Evolutionary conservation across 2,797 vertebrate genomes (phyloP).

Genomic region (Leptodactylus fallax): DNA sequence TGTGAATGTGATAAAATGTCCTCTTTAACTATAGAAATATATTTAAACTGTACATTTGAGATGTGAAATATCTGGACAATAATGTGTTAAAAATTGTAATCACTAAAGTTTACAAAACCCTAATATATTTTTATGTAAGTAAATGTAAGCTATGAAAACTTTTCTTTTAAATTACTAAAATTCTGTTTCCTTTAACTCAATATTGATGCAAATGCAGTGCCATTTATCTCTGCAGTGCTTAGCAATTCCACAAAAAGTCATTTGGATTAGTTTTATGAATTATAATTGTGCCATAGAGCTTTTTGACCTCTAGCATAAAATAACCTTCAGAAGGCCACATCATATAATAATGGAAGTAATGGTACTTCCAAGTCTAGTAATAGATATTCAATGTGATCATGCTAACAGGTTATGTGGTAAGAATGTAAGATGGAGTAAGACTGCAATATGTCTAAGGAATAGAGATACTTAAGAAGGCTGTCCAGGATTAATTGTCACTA

Average conservation of each 20-base stretch:
- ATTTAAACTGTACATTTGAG: too few species aligned
- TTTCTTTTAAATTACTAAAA: constrained; percentile 9
- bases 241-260: constrained; percentile 50
- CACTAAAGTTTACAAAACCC: too few species aligned
- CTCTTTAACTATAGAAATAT: too few species aligned
- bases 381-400: constrained; percentile 14
- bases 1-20: too few species aligned
- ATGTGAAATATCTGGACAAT: too few species aligned
- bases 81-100: too few species aligned
- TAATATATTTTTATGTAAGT: background rate
- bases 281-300: constrained; percentile 47
- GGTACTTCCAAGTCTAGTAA: constrained; percentile 23
- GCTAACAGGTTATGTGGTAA: constrained; percentile 17
- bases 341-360: constrained; percentile 36
- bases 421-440: constrained; percentile 19
- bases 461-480: too few species aligned
- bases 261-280: constrained; percentile 43
- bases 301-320: constrained; percentile 49
- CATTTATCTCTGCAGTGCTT: constrained; percentile 44
- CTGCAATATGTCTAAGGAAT: background rate
- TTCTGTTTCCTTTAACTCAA: constrained; percentile 16
- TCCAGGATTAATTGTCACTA: too few species aligned
- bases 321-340: constrained; percentile 49
- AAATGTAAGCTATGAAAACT: constrained; percentile 11
- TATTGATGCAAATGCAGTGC: constrained; percentile 34